A percentile compares a stretch with the other conserved stretches of the same genome.
These are phyloP conservation scores for Pristionchus arcanus DNA, from an alignment of 2,888 invertebrate genomes.

Conservation along the genomic window DNA sequence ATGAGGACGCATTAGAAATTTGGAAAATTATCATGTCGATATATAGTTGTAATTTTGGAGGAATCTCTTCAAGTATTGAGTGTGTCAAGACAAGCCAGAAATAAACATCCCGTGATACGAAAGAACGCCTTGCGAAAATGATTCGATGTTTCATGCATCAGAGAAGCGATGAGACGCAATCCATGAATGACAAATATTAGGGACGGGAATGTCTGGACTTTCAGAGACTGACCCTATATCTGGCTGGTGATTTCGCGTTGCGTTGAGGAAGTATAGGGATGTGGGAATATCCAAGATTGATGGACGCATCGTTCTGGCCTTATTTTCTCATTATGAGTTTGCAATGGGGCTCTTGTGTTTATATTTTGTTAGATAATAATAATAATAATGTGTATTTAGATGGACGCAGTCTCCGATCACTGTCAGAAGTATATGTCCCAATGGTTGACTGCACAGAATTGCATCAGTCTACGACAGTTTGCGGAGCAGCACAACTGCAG, in stretches of 20 bases:
- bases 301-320: not conserved
- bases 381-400: slow-evolving; percentile 69
- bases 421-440: slow-evolving; percentile 81
- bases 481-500: slow-evolving; percentile 80
- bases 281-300: not conserved
- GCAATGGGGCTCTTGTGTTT: not conserved
- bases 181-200: slow-evolving; percentile 6
- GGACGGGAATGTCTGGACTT: not conserved
- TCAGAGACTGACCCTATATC: not conserved
- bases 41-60: too few species aligned
- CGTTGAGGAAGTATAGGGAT: not conserved
- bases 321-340: not conserved
- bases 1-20: not conserved
- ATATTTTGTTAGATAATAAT: not conserved
- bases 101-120: not conserved
- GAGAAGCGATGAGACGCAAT: not conserved
- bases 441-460: slow-evolving; percentile 80
- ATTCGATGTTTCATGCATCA: slow-evolving; percentile 6
- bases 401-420: slow-evolving; percentile 80
- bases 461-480: slow-evolving; percentile 81
- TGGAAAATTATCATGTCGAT: too few species aligned
- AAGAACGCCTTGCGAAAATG: not conserved
- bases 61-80: not conserved
- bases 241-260: not conserved
- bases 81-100: not conserved